Evolutionary conservation across 2,888 invertebrate genomes (phyloP), one percentile per base, ranked within the genome.

Genomic region (Pollenia angustigena): DNA sequence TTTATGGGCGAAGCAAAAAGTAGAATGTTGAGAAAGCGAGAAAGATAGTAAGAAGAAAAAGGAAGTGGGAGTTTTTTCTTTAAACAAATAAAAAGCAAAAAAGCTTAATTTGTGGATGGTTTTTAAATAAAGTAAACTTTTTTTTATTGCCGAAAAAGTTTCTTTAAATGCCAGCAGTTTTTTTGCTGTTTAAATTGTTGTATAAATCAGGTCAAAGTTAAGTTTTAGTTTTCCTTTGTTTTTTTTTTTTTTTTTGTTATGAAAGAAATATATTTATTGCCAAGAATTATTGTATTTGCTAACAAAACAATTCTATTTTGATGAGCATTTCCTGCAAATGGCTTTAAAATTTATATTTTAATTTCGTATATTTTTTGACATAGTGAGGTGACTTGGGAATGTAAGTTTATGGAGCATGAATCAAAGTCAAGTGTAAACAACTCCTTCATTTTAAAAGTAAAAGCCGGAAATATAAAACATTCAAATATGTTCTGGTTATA

Each of bases 151-250:
- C n/a, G 6, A 4, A 32, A 32, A 16, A 58, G 4, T 58, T 56
- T 46, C n/a, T 75, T 50, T 14, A 58, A 66, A 56, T 12, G 64
- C 18, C 18, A 46, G 54, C 56, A 74, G 16, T 32, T 81, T 56
- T 56, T 56, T 46, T 56, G 2, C 74, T 50, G 12, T 11, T 58
- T 42, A 9, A n/a, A 40, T 42, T 54, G 62, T 52, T 6, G 9
- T 54, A n/a, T 42, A 75, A 81, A 60, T 81, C 68, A 40, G 74
- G 75, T 66, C 81, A 81, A 74, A 60, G 58, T 81, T 52, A 50
- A 18, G 18, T 32, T 44, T 54, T 6, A 32, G 32, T 32, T 50
- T 40, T 11, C 7, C 0, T 23, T 11, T 10, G 8, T 18, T 18
- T 12, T 11, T 48, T n/a, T 16, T 64, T 40, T 44, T 46, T 44